A percentile compares a stretch with the other conserved stretches of the same genome.
phyloP scores from a whole-genome alignment of 2,797 vertebrate species.

The Enteromius mattozi region DNA sequence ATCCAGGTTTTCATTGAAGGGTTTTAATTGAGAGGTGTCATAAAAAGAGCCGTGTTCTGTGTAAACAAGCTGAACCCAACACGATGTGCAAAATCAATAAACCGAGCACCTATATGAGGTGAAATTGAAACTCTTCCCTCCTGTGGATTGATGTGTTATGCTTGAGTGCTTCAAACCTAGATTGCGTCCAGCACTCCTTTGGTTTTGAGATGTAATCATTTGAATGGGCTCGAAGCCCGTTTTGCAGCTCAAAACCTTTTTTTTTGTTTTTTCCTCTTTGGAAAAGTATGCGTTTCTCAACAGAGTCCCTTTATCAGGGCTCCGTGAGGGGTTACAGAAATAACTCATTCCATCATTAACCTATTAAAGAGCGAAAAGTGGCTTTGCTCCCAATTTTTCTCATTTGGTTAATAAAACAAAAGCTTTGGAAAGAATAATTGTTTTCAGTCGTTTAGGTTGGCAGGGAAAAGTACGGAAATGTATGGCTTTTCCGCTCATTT shows the following conservation, averaged over 20 bases:
- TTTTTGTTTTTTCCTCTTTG: conserved; percentile 2
- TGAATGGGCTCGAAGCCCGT: conserved; percentile 8
- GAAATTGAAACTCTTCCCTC: conserved; percentile 7
- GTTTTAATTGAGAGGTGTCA: conserved; percentile 61
- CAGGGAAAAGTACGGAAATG: conserved; percentile 54
- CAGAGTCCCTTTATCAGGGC: conserved; percentile 14
- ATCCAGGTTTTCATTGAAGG: conserved; percentile 45
- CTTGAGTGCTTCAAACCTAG: conserved; percentile 44
- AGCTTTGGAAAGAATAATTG: conserved; percentile 63
- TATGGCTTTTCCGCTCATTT: conserved; percentile 49
- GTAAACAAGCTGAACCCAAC: conserved; percentile 53
- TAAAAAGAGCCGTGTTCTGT: conserved; percentile 50
- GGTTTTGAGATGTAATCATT: conserved; percentile 28
- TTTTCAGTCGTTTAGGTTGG: conserved; percentile 70
- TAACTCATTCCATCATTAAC: conserved; percentile 59
- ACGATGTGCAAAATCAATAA: conserved; percentile 56
- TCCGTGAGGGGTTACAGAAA: conserved; percentile 45
- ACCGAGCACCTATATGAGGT: conserved; percentile 41
- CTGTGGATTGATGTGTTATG: conserved; percentile 40
- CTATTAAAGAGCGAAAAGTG: conserved; percentile 55
- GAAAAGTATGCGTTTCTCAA: conserved; percentile 38
- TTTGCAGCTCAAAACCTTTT: background rate
- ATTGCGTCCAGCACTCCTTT: conserved; percentile 51
- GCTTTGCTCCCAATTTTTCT: conserved; percentile 43
- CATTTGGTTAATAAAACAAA: conserved; percentile 65